Evolutionary conservation across 1,140 invertebrate species (phyloP), one percentile per base, ranked within the genome.

Genomic region (Aphaenogaster floridana): DNA sequence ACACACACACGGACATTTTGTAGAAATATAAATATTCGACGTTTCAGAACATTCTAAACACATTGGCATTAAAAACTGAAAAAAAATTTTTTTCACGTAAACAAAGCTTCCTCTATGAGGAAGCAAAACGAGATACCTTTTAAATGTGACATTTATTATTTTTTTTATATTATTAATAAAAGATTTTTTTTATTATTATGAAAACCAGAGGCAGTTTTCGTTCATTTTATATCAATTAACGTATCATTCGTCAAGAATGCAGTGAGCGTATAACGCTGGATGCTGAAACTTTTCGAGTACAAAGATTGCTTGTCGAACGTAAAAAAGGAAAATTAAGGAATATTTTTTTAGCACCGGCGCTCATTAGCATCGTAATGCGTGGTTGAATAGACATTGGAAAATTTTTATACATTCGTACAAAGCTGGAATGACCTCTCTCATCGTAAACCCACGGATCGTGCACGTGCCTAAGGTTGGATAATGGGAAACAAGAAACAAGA

Each of bases 361-460:
- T 74, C 42, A 54, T 74, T 83, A 83, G 68, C 80, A 83, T 83
- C 52, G 7, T 21, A 84, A 64, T 48, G 15, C 13, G 28, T 28
- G 17, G 13, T 61, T 61, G 39, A 83, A 83, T 83, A 61, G 57
- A 83, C 52, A 86, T 71, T 48, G 57, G 34, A n/a, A 50, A 72
- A 48, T 83, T 84, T 66, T 84, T 87, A 87, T 84, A 50, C 48
- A 87, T 74, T 64, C 48, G 80, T 87, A 86, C 15, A 15, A 57
- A 69, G 42, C 28, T 86, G 57, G 84, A 57, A 59, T 50, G 50
- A 63, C 28, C 45, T 83, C 48, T 50, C 42, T 61, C 68, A 50
- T 83, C 54, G 68, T 50, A 74, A 59, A 48, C 17, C 36, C 7
- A 28, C 8, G 50, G 15, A 15, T 9, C 39, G 36, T 13, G 64